Evolutionary conservation across 2,888 invertebrate species (phyloP).

Genomic region (Diachrysia chrysitis): DNA sequence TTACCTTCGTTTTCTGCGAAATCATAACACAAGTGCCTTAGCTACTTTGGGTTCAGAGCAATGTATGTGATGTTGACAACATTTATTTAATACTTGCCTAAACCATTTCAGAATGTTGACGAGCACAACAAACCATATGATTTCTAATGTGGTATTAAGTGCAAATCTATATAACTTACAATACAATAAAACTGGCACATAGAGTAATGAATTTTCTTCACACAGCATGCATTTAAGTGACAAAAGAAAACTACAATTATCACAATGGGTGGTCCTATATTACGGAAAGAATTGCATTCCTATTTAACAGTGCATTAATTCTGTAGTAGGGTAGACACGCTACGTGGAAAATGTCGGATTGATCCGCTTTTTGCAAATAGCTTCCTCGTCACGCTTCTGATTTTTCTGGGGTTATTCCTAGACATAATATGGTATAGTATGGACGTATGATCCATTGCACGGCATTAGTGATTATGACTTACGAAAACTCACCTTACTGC

Average conservation of each 20-base stretch:
- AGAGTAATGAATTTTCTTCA: constrained; percentile 34
- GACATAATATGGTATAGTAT: not conserved
- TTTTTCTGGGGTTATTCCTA: not conserved
- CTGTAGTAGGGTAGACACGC: constrained; percentile 44
- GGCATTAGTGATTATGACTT: not conserved
- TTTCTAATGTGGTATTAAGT: not conserved
- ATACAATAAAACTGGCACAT: constrained; percentile 9
- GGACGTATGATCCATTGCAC: too few species aligned
- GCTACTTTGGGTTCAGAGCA: too few species aligned
- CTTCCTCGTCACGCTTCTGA: constrained; percentile 1
- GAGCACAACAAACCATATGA: not conserved
- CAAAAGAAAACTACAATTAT: constrained; percentile 44
- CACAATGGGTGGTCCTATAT: constrained; percentile 69
- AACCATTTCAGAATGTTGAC: too few species aligned
- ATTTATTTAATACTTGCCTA: too few species aligned
- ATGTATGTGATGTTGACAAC: too few species aligned
- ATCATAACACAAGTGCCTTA: too few species aligned
- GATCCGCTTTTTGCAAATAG: not conserved
- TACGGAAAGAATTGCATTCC: constrained; percentile 66
- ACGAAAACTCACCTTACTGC: not conserved
- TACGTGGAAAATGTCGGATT: constrained; percentile 51
- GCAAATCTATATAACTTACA: not conserved
- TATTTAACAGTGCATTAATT: constrained; percentile 65
- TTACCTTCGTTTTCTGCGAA: too few species aligned
- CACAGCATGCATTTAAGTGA: constrained; percentile 19